A percentile compares a stretch with the other conserved stretches of the same genome.
phyloP scores from a whole-genome alignment of 2,797 vertebrate species.

The Danio aesculapii region DNA sequence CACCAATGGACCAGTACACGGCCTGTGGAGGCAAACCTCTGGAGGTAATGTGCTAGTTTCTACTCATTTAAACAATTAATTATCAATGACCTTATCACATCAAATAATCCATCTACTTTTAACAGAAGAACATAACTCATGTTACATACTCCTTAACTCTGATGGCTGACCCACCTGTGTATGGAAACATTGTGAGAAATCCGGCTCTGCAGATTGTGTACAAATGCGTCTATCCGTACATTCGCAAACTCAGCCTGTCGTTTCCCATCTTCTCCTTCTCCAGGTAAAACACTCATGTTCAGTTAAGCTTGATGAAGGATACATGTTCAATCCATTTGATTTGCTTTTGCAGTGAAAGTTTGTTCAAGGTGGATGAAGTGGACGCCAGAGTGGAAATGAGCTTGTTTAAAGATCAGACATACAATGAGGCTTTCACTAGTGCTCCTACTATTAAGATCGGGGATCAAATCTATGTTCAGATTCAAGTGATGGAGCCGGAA shows the following conservation, averaged over 20 bases:
- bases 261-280: constrained; percentile 69
- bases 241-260: constrained; percentile 71
- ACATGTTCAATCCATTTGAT: background rate
- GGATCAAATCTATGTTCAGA: constrained; percentile 75
- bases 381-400: constrained; percentile 74
- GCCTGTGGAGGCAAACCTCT: constrained; percentile 74
- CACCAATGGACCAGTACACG: constrained; percentile 69
- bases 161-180: constrained; percentile 65
- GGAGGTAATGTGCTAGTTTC: constrained; percentile 59
- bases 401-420: constrained; percentile 73
- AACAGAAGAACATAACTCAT: constrained; percentile 77
- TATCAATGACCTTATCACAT: background rate
- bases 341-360: constrained; percentile 65
- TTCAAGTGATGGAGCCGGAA: constrained; percentile 69
- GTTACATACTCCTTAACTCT: constrained; percentile 73
- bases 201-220: constrained; percentile 73
- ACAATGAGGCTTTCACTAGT: constrained; percentile 60
- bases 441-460: constrained; percentile 73
- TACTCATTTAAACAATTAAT: background rate
- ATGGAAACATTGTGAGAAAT: constrained; percentile 74
- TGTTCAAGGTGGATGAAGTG: constrained; percentile 69
- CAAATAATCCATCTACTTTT: background rate
- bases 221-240: constrained; percentile 75
- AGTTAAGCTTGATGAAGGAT: background rate
- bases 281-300: constrained; percentile 63